Evolutionary conservation across 2,113 vertebrate species (phyloP).

Genomic region (Proterorhinus semilunaris): DNA sequence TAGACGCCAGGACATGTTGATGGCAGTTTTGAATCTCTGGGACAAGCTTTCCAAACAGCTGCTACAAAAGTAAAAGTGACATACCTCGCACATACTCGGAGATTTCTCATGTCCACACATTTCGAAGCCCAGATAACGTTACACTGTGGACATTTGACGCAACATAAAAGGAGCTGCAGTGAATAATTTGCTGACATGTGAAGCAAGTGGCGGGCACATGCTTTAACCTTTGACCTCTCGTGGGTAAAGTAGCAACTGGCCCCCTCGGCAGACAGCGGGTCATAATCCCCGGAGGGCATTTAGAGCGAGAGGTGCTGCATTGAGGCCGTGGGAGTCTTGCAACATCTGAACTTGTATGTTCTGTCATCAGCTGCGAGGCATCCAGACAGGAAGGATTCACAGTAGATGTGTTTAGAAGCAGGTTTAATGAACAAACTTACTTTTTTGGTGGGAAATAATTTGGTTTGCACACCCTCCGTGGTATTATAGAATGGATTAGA

Average conservation of each 20-base stretch:
- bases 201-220: constrained; percentile 55
- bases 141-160: constrained; percentile 10
- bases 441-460: neutral
- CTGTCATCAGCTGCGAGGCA: constrained; percentile 22
- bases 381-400: neutral
- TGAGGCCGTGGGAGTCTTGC: constrained; percentile 17
- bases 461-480: neutral
- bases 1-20: constrained; percentile 7
- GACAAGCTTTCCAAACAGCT: constrained; percentile 30
- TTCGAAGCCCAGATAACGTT: constrained; percentile 10
- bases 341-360: constrained; percentile 17
- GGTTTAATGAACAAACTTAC: too few relatives aligned
- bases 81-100: neutral
- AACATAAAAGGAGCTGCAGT: constrained; percentile 21
- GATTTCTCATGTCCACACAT: neutral
- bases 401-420: neutral
- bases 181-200: constrained; percentile 44
- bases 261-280: constrained; percentile 26
- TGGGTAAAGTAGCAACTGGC: constrained; percentile 57
- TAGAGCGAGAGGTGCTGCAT: constrained; percentile 33
- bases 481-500: neutral
- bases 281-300: constrained; percentile 44
- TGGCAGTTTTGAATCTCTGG: neutral
- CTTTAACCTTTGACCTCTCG: constrained; percentile 12
- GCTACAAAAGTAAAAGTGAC: neutral